phyloP scores from a whole-genome alignment of 2,797 vertebrate species.

The Chelon auratus region DNA sequence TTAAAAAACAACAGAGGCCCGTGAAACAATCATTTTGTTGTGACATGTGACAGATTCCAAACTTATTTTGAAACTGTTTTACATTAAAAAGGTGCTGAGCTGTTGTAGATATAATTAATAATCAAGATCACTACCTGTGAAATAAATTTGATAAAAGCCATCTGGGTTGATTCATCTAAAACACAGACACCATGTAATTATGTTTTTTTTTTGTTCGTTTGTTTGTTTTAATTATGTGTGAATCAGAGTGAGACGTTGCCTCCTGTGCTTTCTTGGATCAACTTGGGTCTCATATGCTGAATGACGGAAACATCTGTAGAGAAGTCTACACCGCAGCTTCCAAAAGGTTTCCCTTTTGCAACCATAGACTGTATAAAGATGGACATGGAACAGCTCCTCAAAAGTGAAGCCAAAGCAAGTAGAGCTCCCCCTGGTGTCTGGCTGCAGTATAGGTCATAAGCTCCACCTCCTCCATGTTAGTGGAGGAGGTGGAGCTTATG shows the following conservation, averaged over 20 bases:
- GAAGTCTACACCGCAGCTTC: constrained; percentile 52
- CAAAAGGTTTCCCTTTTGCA: constrained; percentile 37
- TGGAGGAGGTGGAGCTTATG: no score
- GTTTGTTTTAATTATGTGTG: constrained; percentile 33
- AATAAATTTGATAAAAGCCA: constrained; percentile 32
- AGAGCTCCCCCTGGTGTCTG: no score
- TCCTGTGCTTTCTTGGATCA: constrained; percentile 38
- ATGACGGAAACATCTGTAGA: constrained; percentile 45
- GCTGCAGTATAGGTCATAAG: no score
- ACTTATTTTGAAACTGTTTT: constrained; percentile 8
- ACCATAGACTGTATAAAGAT: not conserved
- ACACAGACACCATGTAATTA: constrained; percentile 26
- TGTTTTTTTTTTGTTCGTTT: not conserved
- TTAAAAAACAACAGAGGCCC: constrained; percentile 11
- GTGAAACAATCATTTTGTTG: not conserved
- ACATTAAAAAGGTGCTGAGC: constrained; percentile 16
- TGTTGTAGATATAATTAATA: constrained; percentile 44
- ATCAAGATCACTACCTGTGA: constrained; percentile 38
- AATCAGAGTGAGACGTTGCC: constrained; percentile 39
- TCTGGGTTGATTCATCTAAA: constrained; percentile 38
- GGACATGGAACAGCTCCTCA: no score
- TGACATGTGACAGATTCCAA: constrained; percentile 7
- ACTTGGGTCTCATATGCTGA: constrained; percentile 48
- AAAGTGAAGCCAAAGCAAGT: no score
- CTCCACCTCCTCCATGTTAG: no score